These are phyloP conservation scores for Dreissena polymorpha DNA, from an alignment of 1,140 invertebrate species.

Conservation along the genomic window DNA sequence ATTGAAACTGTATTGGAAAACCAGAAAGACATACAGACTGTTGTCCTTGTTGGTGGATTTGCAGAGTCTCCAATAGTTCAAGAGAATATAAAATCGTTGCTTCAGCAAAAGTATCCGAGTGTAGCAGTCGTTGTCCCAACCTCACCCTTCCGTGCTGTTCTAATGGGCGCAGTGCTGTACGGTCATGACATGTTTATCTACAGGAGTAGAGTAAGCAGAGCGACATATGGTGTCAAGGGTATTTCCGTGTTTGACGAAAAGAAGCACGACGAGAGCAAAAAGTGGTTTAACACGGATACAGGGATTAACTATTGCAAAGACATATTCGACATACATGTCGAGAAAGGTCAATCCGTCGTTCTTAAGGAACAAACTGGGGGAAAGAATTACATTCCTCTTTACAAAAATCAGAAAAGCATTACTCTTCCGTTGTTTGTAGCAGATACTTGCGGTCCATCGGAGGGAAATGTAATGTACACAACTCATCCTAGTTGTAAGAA, in stretches of 20 bases:
- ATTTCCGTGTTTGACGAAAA: conserved; percentile 1
- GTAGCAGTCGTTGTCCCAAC: conserved; percentile 11
- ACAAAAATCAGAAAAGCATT: conserved; percentile 23
- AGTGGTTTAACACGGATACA: conserved; percentile 3
- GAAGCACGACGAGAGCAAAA: conserved; percentile 11
- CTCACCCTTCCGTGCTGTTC: conserved; percentile 21
- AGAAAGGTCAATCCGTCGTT: conserved; percentile 13
- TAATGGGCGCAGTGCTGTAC: conserved; percentile 29
- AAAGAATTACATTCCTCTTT: conserved; percentile 10
- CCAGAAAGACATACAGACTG: background rate
- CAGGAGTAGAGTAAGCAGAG: conserved; percentile 8
- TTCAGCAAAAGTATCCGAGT: background rate
- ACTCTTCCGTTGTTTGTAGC: background rate
- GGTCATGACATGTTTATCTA: conserved; percentile 23
- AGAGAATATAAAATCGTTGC: background rate
- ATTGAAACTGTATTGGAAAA: background rate
- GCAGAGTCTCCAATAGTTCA: conserved; percentile 20
- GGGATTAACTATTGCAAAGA: conserved; percentile 19
- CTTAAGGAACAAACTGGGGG: background rate
- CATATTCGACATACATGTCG: conserved; percentile 14
- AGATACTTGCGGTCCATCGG: background rate
- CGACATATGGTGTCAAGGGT: conserved; percentile 7
- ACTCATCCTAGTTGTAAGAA: conserved; percentile 9
- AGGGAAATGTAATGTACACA: background rate
- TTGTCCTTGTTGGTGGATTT: conserved; percentile 34